Base-by-base conservation (phyloP, 1,140 invertebrate genomes). In the Drosophila suzukii region DNA sequence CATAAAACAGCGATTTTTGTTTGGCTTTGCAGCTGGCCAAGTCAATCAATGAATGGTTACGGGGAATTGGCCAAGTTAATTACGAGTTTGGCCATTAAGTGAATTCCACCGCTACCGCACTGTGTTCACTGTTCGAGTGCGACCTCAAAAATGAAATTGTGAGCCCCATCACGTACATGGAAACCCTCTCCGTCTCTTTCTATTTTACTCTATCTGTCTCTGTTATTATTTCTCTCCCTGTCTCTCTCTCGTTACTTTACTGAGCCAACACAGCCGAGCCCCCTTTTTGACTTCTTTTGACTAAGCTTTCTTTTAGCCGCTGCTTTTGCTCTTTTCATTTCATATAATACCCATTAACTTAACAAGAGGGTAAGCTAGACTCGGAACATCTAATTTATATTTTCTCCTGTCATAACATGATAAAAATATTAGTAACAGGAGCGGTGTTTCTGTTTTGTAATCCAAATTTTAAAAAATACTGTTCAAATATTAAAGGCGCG, bases 131-230 rank as follows among this genome's bases (percentile, higher is more conserved):
- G 68, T 30, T 36, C 15, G 24, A 47, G 15, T 5, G 54, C 56
- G 72, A 74, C 74, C 61, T 82, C 67, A 51, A 81, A 75, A 68
- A 56, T 39, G 7, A 44, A 44, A 39, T 67, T 66, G 68, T 65
- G 41, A 63, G 54, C 47, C 36, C 13, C 24, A 38, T 44, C 78
- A 81, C 78, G 66, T 81, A 74, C 55, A 38, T 44, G 13, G 8
- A 57, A 34, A 15, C n/a, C 12, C 20, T 49, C 17, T 24, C 41
- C 24, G 6, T 50, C 49, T 55, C 50, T 55, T 46, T 34, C 36
- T 41, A 4, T 38, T 24, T 32, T 15, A 55, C 20, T 61, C 15
- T 39, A n/a, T 36, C n/a, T 36, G 34, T 17, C 50, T 39, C 34
- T 60, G 49, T 50, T 62, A 73, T 43, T 74, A 55, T 41, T 20